These are phyloP conservation scores for Parnassius apollo DNA, from an alignment of 2,888 invertebrate genomes.

Conservation along the genomic window DNA sequence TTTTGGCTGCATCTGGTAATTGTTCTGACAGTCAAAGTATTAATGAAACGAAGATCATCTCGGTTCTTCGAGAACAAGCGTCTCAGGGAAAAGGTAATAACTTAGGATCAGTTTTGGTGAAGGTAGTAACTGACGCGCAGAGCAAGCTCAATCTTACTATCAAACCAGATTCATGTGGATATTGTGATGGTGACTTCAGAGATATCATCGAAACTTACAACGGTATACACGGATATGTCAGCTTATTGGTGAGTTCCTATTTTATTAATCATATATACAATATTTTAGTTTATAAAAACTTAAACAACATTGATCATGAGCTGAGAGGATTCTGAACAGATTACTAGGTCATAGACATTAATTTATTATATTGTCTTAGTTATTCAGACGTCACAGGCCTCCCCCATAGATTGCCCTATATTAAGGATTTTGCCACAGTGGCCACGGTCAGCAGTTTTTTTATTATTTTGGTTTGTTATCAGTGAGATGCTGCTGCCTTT, in stretches of 20 bases:
- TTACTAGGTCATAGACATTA: too few relatives aligned
- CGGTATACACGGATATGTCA: slow-evolving; percentile 90
- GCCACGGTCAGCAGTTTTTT: too few relatives aligned
- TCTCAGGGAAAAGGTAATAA: slow-evolving; percentile 47
- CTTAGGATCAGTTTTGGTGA: slow-evolving; percentile 56
- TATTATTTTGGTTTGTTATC: too few relatives aligned
- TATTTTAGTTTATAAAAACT: too few relatives aligned
- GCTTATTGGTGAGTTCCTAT: slow-evolving; percentile 84
- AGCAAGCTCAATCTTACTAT: slow-evolving; percentile 53
- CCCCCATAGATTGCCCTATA: too few relatives aligned
- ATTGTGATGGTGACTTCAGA: slow-evolving; percentile 82
- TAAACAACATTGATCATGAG: too few relatives aligned
- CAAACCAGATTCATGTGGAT: slow-evolving; percentile 65
- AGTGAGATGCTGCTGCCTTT: too few relatives aligned
- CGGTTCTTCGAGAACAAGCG: slow-evolving; percentile 61
- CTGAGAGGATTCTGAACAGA: too few relatives aligned
- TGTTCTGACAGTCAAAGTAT: slow-evolving; percentile 51
- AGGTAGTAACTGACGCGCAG: slow-evolving; percentile 64
- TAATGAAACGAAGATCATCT: slow-evolving; percentile 66
- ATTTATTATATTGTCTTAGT: too few relatives aligned
- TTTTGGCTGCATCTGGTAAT: slow-evolving; percentile 69
- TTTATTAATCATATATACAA: not conserved
- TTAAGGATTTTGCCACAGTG: too few relatives aligned
- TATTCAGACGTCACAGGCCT: too few relatives aligned
- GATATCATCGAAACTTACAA: slow-evolving; percentile 84